phyloP scores from a whole-genome alignment of 2,888 invertebrate species.

The Melanostoma scalare region DNA sequence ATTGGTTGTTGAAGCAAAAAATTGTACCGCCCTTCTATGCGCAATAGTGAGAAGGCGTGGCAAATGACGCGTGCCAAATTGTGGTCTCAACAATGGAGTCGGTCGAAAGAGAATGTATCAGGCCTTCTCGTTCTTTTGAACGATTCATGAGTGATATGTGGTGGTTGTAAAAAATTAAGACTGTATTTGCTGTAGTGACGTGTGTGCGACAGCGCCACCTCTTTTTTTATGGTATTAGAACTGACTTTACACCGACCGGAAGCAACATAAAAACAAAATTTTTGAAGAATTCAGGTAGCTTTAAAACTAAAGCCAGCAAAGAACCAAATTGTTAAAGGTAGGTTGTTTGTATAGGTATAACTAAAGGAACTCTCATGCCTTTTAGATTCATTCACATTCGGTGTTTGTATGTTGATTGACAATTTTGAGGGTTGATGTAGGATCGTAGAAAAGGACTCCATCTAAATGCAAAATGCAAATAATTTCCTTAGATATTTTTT shows the following conservation, averaged over 20 bases:
- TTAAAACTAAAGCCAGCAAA: slow-evolving; percentile 24
- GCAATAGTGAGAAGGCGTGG: slow-evolving; percentile 49
- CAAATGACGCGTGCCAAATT: slow-evolving; percentile 58
- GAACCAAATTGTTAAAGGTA: slow-evolving; percentile 1
- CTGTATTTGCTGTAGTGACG: slow-evolving; percentile 28
- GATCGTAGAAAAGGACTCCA: slow-evolving; percentile 1
- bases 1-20: slow-evolving; percentile 47
- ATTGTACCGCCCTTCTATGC: slow-evolving; percentile 51
- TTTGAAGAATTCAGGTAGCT: slow-evolving; percentile 50
- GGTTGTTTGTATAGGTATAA: not conserved
- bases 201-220: slow-evolving; percentile 49
- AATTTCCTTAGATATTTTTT: not conserved
- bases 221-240: slow-evolving; percentile 52
- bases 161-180: slow-evolving; percentile 35
- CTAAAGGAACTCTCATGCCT: slow-evolving; percentile 22
- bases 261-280: slow-evolving; percentile 35
- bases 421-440: slow-evolving; percentile 42
- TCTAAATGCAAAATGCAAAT: slow-evolving; percentile 28
- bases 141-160: not conserved
- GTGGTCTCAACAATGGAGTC: slow-evolving; percentile 62
- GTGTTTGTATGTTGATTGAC: slow-evolving; percentile 35
- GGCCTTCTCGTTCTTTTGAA: slow-evolving; percentile 33
- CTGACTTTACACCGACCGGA: slow-evolving; percentile 56
- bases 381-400: slow-evolving; percentile 23
- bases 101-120: slow-evolving; percentile 45